These are phyloP conservation scores for Cryptotermes secundus DNA, from an alignment of 1,140 invertebrate genomes.

Conservation along the genomic window DNA sequence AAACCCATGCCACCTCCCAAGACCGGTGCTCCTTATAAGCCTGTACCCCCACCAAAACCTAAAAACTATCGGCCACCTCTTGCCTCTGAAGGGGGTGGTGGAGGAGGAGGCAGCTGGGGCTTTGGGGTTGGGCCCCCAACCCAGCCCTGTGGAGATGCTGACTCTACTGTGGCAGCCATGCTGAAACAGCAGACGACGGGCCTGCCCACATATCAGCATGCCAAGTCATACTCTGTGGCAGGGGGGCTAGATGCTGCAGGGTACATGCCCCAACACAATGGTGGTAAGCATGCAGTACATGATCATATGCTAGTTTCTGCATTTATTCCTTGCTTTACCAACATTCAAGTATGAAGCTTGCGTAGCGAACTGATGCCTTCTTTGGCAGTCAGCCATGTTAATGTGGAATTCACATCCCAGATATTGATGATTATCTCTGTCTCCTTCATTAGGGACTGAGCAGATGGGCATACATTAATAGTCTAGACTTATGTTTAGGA, in stretches of 20 bases:
- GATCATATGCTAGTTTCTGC: too few species aligned
- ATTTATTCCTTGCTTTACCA: too few species aligned
- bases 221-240: conserved; percentile 35
- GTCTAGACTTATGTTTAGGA: too few species aligned
- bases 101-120: neutral
- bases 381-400: too few species aligned
- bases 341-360: too few species aligned
- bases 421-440: too few species aligned
- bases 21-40: conserved; percentile 69
- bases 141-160: neutral
- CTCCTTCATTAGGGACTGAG: too few species aligned
- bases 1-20: conserved; percentile 51
- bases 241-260: conserved; percentile 25
- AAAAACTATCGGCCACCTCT: conserved; percentile 84
- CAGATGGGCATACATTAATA: too few species aligned
- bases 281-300: conserved; percentile 33
- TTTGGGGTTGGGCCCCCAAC: neutral
- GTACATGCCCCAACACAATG: conserved; percentile 32
- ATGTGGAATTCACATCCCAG: too few species aligned
- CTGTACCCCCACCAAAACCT: conserved; percentile 86
- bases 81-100: conserved; percentile 30
- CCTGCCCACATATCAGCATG: conserved; percentile 29
- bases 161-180: neutral
- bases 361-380: too few species aligned
- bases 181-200: conserved; percentile 22